Base-by-base conservation (phyloP, 2,888 invertebrate genomes). In the Ecliptopera silaceata region DNA sequence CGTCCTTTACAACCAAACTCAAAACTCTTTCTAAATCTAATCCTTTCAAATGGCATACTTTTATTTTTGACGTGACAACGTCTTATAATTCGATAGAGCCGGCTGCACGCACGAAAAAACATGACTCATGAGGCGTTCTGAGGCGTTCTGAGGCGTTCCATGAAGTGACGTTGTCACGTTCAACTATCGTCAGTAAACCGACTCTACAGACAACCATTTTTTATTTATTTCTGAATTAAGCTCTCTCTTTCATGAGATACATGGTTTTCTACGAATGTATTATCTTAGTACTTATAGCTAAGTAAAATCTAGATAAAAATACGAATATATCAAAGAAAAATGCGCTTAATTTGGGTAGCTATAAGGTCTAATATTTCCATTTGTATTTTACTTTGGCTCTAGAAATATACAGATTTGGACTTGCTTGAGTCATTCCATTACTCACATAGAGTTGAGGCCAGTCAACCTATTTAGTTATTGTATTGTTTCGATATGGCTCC, bases 401-500 rank as follows among this genome's bases (percentile, higher is more conserved):
- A 46, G 22, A 22, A 43, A 52, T 45, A 55, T 38, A 45, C 34
- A 32, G 44, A 41, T 47, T 36, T 51, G 51, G 36, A 12, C 47
- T 38, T 49, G 47, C 49, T 44, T 51, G 45, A 52, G 36, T 47
- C 47, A 56, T 51, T 43, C 36, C 22, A 42, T 47, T 56, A 51
- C 26, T 46, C 41, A 51, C 36, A 47, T 44, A 26, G 39, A 50
- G 39, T 12, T 29, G 34, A 39, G 45, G 49, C 46, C 46, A 51
- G 43, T 26, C 31, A 52, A 47, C 41, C 36, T 18, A 47, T 47
- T 56, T 39, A 34, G 45, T 22, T 50, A 46, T 48, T 50, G 55
- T 45, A 58, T 56, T 61, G 57, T 54, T 50, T 45, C 26, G 45
- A 49, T 52, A 34, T 42, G 44, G 29, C 47, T 56, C 56, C 53